A percentile compares a stretch with the other conserved stretches of the same genome.
phyloP scores from a whole-genome alignment of 1,140 invertebrate species.

The Drosophila azteca region DNA sequence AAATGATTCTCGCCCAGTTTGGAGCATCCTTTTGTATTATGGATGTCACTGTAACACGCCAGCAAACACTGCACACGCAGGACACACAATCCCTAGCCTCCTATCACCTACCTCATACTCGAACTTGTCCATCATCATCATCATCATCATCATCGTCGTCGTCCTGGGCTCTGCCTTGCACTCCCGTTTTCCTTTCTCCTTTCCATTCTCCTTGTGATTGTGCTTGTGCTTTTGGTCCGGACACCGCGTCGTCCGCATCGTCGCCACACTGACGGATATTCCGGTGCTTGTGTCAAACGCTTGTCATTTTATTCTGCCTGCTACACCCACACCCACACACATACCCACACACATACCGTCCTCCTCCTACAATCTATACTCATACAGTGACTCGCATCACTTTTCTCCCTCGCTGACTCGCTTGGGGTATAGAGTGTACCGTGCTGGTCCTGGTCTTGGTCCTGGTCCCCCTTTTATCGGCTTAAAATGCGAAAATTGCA shows the following conservation, averaged over 20 bases:
- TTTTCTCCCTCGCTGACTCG: too few relatives aligned
- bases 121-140: constrained; percentile 3
- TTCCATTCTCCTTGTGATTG: too few relatives aligned
- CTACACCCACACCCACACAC: constrained; percentile 19
- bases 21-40: constrained; percentile 78
- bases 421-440: not conserved
- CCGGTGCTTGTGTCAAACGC: constrained; percentile 80
- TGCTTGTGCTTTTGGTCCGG: constrained; percentile 24
- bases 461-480: constrained; percentile 65
- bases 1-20: constrained; percentile 73
- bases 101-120: too few relatives aligned
- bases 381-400: constrained; percentile 6
- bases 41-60: constrained; percentile 76
- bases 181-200: constrained; percentile 4
- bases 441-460: constrained; percentile 22
- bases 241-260: constrained; percentile 65
- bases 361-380: not conserved
- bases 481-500: constrained; percentile 80
- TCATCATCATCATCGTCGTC: constrained; percentile 1
- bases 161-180: constrained; percentile 2
- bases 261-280: constrained; percentile 78
- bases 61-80: constrained; percentile 68
- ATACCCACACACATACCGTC: not conserved
- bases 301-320: constrained; percentile 74
- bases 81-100: constrained; percentile 30